Evolutionary conservation across 2,888 invertebrate genomes (phyloP), one percentile per base, ranked within the genome.

Genomic region (Hemicrepidius hirtus): DNA sequence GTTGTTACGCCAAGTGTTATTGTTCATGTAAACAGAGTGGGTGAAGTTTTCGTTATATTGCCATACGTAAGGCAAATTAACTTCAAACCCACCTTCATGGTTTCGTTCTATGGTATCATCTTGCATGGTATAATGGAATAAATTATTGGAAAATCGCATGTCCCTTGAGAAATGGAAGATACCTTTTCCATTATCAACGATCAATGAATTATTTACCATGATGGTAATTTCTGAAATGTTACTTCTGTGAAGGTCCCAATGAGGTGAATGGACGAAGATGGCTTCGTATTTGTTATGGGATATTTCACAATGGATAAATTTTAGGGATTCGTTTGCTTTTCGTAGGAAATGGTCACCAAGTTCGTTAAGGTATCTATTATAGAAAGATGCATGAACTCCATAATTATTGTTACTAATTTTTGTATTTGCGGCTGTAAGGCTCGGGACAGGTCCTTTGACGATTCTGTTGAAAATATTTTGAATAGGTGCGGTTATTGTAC

Each of bases 1-100:
- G 86, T 99, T 99, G 80, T 92, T 91, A 12, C 92, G 89, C 92
- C 98, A 97, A 0, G 94, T 94, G 77, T 95, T 95, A 83, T 97
- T 96, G 49, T 92, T 92, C 83, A 98, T 91, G 80, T 91, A 94
- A 12, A 98, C 90, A 0, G 95, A 94, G 87, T 98, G 98, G 0
- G 97, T 97, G 80, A 95, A 96, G 83, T 97, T 97, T 86, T 97
- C 97, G 83, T 97, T 95, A 82, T 97, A 97, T 80, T 96, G 94
- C 96, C 97, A 97, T 0, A 98, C 97, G 79, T 97, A 97, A 0
- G 99, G 99, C 40, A 99, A 87, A 10, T 93, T 91, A 3, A 99
- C 90, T 81, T 95, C 93, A 77, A 99, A 93, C 0, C 99, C 99
- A 10, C 97, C 96, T 24, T 91, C 91, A 71, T 89, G 89, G 82